Percentiles rank a stretch among this genome's conserved stretches.
Conservation (phyloP, 1,140 invertebrate species). For the Triops longicaudatus region DNA sequence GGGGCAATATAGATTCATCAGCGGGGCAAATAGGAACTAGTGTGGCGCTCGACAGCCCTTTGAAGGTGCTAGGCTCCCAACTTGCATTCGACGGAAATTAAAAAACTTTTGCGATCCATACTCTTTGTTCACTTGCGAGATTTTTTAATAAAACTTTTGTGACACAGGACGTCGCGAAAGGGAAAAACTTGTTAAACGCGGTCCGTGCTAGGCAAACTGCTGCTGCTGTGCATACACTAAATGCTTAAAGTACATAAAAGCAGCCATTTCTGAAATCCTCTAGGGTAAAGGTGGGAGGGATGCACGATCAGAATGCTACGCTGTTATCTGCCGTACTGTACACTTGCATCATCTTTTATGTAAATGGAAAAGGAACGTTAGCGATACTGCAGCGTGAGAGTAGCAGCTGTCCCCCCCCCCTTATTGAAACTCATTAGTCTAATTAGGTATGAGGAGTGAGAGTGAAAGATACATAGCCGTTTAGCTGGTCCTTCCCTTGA, state of each 20-base stretch:
- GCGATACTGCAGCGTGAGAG: background rate
- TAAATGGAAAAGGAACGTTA: background rate
- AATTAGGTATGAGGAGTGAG: background rate
- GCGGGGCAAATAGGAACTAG: too few relatives aligned
- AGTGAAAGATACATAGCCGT: background rate
- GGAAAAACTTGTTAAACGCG: too few relatives aligned
- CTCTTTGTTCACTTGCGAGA: too few relatives aligned
- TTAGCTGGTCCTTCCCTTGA: too few relatives aligned
- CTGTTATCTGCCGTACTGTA: background rate
- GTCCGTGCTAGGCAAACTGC: background rate
- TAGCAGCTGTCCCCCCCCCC: background rate
- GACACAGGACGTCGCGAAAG: too few relatives aligned
- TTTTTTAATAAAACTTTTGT: too few relatives aligned
- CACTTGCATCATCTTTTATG: background rate
- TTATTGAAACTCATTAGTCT: slow-evolving; percentile 13
- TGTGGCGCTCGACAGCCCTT: too few relatives aligned
- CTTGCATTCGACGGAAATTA: too few relatives aligned
- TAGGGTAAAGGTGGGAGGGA: background rate
- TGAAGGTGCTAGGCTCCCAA: too few relatives aligned
- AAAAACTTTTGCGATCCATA: too few relatives aligned
- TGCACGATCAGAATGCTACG: background rate
- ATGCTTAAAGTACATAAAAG: background rate
- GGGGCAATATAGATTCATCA: too few relatives aligned
- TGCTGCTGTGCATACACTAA: background rate
- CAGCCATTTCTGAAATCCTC: background rate